These are phyloP conservation scores for Linnaemya vulpina DNA, from an alignment of 2,888 invertebrate genomes.

Conservation along the genomic window DNA sequence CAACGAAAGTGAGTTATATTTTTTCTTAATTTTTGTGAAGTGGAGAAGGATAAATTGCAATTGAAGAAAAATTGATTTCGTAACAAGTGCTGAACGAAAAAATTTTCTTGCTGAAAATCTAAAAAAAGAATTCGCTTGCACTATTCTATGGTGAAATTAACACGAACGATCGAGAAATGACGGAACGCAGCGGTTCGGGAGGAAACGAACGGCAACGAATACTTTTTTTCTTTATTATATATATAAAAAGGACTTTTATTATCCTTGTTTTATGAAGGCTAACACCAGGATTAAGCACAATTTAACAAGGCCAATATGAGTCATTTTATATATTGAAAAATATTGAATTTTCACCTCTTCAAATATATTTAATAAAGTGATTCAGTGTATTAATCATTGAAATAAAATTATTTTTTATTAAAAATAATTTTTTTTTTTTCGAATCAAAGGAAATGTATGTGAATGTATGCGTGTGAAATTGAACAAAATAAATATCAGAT, in stretches of 20 bases:
- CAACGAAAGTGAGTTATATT: constrained; percentile 63
- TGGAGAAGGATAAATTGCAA: constrained; percentile 61
- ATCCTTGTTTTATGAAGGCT: constrained; percentile 69
- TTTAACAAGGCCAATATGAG: constrained; percentile 64
- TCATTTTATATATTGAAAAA: constrained; percentile 29
- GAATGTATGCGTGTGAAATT: not conserved
- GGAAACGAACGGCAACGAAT: constrained; percentile 23
- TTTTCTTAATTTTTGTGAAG: not conserved
- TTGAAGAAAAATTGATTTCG: constrained; percentile 66
- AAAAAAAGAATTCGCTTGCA: constrained; percentile 63
- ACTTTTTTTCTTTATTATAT: not conserved
- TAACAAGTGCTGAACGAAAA: constrained; percentile 65
- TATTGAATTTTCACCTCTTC: not conserved
- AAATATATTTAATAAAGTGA: constrained; percentile 37
- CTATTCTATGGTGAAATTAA: constrained; percentile 40
- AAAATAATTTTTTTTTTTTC: not conserved
- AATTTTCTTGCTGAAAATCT: constrained; percentile 68
- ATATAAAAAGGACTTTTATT: constrained; percentile 55
- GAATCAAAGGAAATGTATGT: constrained; percentile 8
- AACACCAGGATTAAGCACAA: constrained; percentile 71
- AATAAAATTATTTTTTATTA: constrained; percentile 5
- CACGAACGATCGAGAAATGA: constrained; percentile 20
- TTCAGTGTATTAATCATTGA: constrained; percentile 64
- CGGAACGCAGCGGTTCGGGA: constrained; percentile 25
- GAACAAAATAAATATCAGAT: constrained; percentile 30